phyloP scores from a whole-genome alignment of 2,888 invertebrate genomes.

The Rhamnusium bicolor region DNA sequence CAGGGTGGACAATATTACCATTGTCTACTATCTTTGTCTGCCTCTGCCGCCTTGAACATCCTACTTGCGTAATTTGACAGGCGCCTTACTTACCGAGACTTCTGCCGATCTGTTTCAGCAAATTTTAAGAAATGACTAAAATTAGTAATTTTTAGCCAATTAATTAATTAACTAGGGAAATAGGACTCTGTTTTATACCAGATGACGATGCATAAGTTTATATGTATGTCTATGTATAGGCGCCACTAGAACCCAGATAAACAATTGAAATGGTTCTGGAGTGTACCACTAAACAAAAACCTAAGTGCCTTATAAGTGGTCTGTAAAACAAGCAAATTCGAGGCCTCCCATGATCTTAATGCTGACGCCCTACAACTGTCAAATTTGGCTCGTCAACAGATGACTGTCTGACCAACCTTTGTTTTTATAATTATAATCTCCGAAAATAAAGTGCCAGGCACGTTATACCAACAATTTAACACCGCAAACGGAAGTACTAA shows the following conservation, averaged over 20 bases:
- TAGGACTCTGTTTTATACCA: neutral
- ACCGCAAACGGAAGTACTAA: slow-evolving; percentile 50
- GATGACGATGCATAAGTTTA: slow-evolving; percentile 5
- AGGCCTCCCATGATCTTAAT: slow-evolving; percentile 37
- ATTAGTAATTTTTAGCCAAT: neutral
- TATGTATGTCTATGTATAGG: slow-evolving; percentile 8
- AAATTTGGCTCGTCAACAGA: slow-evolving; percentile 30
- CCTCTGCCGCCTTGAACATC: slow-evolving; percentile 44
- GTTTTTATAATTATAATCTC: slow-evolving; percentile 59
- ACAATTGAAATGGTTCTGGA: slow-evolving; percentile 24
- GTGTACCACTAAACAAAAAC: slow-evolving; percentile 36
- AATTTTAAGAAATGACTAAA: neutral
- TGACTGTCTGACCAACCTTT: slow-evolving; percentile 41
- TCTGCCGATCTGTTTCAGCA: neutral
- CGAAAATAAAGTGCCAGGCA: slow-evolving; percentile 53
- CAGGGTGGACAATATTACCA: slow-evolving; percentile 47
- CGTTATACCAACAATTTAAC: slow-evolving; percentile 53
- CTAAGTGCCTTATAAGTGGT: slow-evolving; percentile 45
- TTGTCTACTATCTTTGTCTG: slow-evolving; percentile 48
- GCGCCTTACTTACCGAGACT: slow-evolving; percentile 26
- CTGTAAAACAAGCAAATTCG: slow-evolving; percentile 44
- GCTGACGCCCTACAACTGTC: slow-evolving; percentile 37
- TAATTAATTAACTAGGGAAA: neutral
- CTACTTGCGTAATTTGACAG: slow-evolving; percentile 45
- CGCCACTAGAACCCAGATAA: slow-evolving; percentile 22